Evolutionary conservation across 2,888 invertebrate species (phyloP), one percentile per base, ranked within the genome.

Genomic region (Ormyrus thymus): DNA sequence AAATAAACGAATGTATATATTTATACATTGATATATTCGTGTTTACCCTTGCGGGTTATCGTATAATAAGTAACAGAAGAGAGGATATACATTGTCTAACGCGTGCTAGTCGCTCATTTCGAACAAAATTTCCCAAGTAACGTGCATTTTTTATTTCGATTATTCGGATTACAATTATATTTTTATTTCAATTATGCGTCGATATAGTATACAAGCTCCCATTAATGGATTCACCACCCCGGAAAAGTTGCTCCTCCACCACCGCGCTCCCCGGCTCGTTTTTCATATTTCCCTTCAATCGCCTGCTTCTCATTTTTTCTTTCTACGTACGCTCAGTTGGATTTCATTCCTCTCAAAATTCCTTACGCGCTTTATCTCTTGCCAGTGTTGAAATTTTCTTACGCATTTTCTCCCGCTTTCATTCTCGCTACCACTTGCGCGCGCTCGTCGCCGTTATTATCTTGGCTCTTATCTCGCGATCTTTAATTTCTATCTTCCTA

Each of bases 201-300:
- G 46, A 61, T 68, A 70, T 53, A 66, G 55, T 76, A 51, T 56
- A 58, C 70, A 70, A 69, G 70, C 70, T 70, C 45, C 45, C 72
- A 43, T 45, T 29, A 29, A 50, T 43, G 58, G 43, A 73, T 72
- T 73, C 13, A 56, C 56, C 71, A 64, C 74, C 73, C 62, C 81
- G 80, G 53, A 65, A 75, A 80, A 59, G 53, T 61, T 53, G 75
- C 66, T 48, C 79, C 82, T 81, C 82, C 83, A 84, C 83, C 86
- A 83, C 84, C 85, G 84, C 59, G 65, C 83, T 84, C 84, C 84
- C 83, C 83, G 83, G 82, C 82, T 83, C 83, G 81, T 76, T 53
- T 61, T 29, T 29, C 29, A 70, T 45, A 48, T 43, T 53, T 9
- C 53, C 73, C 80, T 75, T 72, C 50, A 76, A 78, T 76, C 4